Percentiles rank a stretch among this genome's conserved stretches.
Conservation (phyloP, 2,797 vertebrate species). For the Babyrousa celebensis region DNA sequence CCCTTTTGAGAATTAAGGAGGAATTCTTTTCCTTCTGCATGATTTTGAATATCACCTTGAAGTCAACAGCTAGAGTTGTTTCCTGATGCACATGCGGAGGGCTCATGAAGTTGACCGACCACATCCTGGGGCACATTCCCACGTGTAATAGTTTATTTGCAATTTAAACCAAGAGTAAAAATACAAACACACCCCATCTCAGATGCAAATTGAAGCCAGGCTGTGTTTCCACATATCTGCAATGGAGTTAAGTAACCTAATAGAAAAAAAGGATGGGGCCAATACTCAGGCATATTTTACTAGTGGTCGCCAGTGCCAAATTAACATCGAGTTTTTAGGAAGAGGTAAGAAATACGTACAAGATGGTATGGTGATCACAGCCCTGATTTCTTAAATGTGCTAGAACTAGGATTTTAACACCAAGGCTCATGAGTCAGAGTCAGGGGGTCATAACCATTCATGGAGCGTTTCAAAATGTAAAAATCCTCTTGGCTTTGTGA, state of each 20-base stretch:
- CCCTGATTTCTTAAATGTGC: not conserved
- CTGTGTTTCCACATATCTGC: slow-evolving; percentile 69
- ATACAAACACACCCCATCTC: slow-evolving; percentile 25
- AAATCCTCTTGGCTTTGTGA: slow-evolving; percentile 83
- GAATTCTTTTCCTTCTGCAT: slow-evolving; percentile 78
- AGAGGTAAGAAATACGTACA: slow-evolving; percentile 21
- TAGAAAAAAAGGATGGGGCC: not conserved
- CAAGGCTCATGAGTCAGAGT: slow-evolving; percentile 57
- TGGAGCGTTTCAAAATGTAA: slow-evolving; percentile 82
- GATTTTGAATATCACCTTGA: slow-evolving; percentile 84
- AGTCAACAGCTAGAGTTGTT: slow-evolving; percentile 75
- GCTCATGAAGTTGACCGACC: slow-evolving; percentile 76
- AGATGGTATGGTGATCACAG: slow-evolving; percentile 44
- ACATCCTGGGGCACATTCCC: slow-evolving; percentile 80
- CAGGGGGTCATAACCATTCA: slow-evolving; percentile 81
- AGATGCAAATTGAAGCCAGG: slow-evolving; percentile 76
- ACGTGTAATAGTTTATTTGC: slow-evolving; percentile 83
- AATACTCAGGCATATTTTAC: slow-evolving; percentile 61
- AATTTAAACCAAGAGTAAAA: slow-evolving; percentile 79
- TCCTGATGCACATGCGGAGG: slow-evolving; percentile 75
- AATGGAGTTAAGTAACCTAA: slow-evolving; percentile 71
- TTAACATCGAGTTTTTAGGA: slow-evolving; percentile 72
- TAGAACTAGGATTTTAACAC: slow-evolving; percentile 65
- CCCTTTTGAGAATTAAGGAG: slow-evolving; percentile 68
- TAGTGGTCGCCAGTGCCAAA: slow-evolving; percentile 66